Conservation (phyloP, 2,888 invertebrate genomes). For the Drosophila monieri region DNA sequence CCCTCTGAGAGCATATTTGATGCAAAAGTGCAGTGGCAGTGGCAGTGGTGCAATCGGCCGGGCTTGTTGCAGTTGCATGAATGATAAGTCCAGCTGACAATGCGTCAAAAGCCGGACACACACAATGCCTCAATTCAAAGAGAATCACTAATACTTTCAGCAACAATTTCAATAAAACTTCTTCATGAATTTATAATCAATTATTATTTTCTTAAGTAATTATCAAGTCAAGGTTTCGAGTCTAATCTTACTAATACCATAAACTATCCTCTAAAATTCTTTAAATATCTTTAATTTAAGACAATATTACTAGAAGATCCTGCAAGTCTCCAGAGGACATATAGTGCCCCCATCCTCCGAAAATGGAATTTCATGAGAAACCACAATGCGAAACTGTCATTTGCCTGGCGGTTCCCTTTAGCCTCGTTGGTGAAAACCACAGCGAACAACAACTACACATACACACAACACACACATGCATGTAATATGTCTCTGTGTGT, state of each 20-base stretch:
- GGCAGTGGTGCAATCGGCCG: conserved; percentile 34
- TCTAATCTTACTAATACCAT: no score
- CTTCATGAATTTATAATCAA: not conserved
- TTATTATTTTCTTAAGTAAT: conserved; percentile 11
- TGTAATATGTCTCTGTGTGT: conserved; percentile 21
- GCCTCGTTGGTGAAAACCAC: conserved; percentile 27
- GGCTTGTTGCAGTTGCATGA: conserved; percentile 44
- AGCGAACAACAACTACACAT: conserved; percentile 21
- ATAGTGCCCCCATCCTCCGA: conserved; percentile 1
- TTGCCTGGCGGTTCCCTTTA: conserved; percentile 33
- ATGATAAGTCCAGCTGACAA: conserved; percentile 53
- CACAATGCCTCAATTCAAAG: conserved; percentile 16
- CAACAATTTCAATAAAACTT: conserved; percentile 6
- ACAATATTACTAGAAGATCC: not conserved
- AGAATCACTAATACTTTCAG: conserved; percentile 40
- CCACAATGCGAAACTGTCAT: conserved; percentile 51
- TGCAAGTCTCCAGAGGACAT: not conserved
- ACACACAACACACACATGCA: conserved; percentile 20
- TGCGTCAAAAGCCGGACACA: conserved; percentile 28
- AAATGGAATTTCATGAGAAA: conserved; percentile 28
- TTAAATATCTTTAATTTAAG: not conserved
- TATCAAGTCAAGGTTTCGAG: not conserved
- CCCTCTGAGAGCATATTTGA: conserved; percentile 66
- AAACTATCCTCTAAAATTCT: no score
- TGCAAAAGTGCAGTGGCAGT: conserved; percentile 35